Percentiles rank a stretch among this genome's conserved stretches.
Evolutionary conservation across 1,140 invertebrate genomes (phyloP).

Genomic region (Drosophila mojavensis): DNA sequence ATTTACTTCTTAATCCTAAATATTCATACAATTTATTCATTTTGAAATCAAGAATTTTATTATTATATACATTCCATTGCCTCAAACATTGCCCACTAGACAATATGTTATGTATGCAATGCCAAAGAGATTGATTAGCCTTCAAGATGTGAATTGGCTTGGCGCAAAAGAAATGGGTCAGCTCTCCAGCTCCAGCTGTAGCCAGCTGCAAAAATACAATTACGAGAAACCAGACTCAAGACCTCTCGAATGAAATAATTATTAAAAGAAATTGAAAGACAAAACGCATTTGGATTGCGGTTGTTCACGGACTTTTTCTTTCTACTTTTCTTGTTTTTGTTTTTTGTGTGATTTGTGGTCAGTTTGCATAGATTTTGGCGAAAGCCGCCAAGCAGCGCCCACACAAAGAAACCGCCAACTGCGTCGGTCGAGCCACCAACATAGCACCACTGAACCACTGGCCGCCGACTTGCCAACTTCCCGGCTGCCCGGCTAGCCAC

Average conservation of each 20-base stretch:
- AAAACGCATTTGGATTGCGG: constrained; percentile 7
- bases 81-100: no score
- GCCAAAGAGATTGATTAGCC: background rate
- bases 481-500: constrained; percentile 1
- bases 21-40: no score
- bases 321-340: background rate
- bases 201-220: background rate
- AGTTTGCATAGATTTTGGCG: constrained; percentile 10
- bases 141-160: background rate
- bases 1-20: no score
- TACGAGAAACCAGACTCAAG: background rate
- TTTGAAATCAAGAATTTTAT: no score
- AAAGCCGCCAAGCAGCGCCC: constrained; percentile 25
- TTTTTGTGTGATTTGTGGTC: constrained; percentile 9
- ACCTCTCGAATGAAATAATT: constrained; percentile 1
- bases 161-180: background rate
- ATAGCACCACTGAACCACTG: background rate
- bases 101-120: background rate
- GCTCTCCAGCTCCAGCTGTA: background rate
- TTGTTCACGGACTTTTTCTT: constrained; percentile 5
- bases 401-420: constrained; percentile 25
- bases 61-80: no score
- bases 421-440: background rate
- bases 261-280: constrained; percentile 9
- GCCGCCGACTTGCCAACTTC: background rate